These are phyloP conservation scores for Pogona vitticeps DNA, from an alignment of 2,113 vertebrate species.

Conservation along the genomic window DNA sequence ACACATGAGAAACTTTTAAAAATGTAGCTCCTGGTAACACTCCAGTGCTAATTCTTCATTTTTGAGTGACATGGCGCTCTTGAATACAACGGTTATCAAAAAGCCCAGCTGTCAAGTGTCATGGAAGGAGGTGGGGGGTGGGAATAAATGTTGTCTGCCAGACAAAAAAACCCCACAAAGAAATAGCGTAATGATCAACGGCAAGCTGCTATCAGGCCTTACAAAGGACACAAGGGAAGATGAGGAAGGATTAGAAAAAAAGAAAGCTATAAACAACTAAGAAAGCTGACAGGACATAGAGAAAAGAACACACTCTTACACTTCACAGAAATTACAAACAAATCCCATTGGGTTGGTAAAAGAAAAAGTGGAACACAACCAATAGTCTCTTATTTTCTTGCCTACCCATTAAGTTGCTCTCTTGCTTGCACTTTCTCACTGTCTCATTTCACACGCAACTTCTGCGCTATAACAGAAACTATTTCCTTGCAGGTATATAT, in stretches of 20 bases:
- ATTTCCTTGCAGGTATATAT: constrained; percentile 29
- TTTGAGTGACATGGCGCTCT: constrained; percentile 22
- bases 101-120: constrained; percentile 10
- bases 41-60: constrained; percentile 16
- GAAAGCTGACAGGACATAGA: constrained; percentile 48
- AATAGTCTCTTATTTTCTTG: constrained; percentile 1
- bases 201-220: constrained; percentile 50
- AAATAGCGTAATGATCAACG: constrained; percentile 56
- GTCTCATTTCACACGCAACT: constrained; percentile 22
- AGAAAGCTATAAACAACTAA: constrained; percentile 41
- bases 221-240: constrained; percentile 53
- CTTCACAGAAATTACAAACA: constrained; percentile 59
- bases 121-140: constrained; percentile 18
- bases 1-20: constrained; percentile 1
- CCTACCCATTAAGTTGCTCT: constrained; percentile 23
- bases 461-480: constrained; percentile 20
- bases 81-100: not conserved
- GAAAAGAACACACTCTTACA: not conserved
- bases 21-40: constrained; percentile 7
- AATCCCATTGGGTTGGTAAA: constrained; percentile 51
- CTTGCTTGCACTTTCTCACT: not conserved
- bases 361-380: constrained; percentile 42
- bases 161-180: constrained; percentile 37
- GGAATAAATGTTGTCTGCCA: constrained; percentile 37
- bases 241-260: constrained; percentile 52